These are phyloP conservation scores for Rhinichthys osculus DNA, from an alignment of 2,797 vertebrate species.

Conservation along the genomic window DNA sequence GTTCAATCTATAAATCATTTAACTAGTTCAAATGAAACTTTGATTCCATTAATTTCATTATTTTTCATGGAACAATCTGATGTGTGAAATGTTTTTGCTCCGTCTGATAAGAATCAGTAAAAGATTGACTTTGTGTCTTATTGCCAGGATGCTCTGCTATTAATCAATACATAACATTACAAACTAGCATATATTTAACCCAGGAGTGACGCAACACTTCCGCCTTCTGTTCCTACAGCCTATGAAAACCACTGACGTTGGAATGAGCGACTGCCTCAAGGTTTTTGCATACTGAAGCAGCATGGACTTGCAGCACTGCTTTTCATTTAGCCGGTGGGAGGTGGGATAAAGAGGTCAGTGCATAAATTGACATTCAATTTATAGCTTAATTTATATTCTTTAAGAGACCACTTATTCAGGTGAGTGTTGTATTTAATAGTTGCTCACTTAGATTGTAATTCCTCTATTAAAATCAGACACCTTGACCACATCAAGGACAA, in stretches of 20 bases:
- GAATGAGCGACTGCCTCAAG: slow-evolving; percentile 1
- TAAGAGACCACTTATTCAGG: not conserved
- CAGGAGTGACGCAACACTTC: slow-evolving; percentile 37
- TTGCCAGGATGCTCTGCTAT: slow-evolving; percentile 54
- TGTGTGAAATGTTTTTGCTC: slow-evolving; percentile 9
- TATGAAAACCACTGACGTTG: slow-evolving; percentile 46
- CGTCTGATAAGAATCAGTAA: slow-evolving; percentile 54
- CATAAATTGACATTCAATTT: slow-evolving; percentile 3
- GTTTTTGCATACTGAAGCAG: slow-evolving; percentile 18
- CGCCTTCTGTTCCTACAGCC: slow-evolving; percentile 44
- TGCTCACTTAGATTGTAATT: not conserved
- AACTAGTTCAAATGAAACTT: not conserved
- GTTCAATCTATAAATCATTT: not conserved
- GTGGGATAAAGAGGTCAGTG: slow-evolving; percentile 11
- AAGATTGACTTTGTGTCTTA: slow-evolving; percentile 64
- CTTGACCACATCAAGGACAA: not conserved
- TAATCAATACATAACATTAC: slow-evolving; percentile 56
- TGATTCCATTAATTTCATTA: not conserved
- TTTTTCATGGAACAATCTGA: slow-evolving; percentile 12
- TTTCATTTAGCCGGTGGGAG: not conserved
- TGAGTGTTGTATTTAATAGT: slow-evolving; percentile 3
- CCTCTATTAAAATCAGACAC: not conserved
- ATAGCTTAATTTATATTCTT: not conserved
- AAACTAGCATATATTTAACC: slow-evolving; percentile 51
- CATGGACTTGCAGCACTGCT: slow-evolving; percentile 15